These are phyloP conservation scores for Podabrus alpinus DNA, from an alignment of 2,888 invertebrate species.

Conservation along the genomic window DNA sequence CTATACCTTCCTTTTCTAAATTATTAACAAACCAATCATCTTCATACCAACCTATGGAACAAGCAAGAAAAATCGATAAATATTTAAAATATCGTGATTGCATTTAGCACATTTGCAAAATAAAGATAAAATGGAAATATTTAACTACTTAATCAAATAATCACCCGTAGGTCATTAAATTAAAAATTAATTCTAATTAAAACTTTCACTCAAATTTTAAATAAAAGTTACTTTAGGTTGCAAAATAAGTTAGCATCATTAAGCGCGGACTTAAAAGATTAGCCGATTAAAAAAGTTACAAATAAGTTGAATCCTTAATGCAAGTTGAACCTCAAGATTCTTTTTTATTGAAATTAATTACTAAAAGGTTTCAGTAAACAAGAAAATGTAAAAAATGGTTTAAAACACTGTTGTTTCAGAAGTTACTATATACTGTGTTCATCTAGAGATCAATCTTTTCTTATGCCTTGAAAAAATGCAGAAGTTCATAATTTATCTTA, in stretches of 20 bases:
- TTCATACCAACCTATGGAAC: constrained; percentile 87
- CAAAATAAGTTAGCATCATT: background rate
- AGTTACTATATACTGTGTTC: background rate
- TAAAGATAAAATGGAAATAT: background rate
- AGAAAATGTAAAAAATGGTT: background rate
- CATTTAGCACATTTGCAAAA: background rate
- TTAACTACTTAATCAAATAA: background rate
- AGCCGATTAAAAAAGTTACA: background rate
- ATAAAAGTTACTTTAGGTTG: background rate
- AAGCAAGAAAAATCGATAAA: background rate
- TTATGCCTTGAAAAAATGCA: background rate
- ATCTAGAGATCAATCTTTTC: background rate
- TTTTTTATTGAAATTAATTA: background rate
- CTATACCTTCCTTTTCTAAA: constrained; percentile 82
- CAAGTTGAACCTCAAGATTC: background rate
- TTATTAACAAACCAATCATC: constrained; percentile 97
- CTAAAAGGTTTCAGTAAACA: background rate
- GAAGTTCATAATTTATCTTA: background rate
- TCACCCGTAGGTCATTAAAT: background rate
- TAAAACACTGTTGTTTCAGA: background rate
- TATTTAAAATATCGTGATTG: too few species aligned
- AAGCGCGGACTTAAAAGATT: background rate
- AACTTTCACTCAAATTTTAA: background rate
- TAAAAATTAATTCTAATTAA: background rate
- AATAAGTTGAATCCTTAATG: background rate